Base-by-base conservation (phyloP, 2,888 invertebrate species). In the Micropterix aruncella region DNA sequence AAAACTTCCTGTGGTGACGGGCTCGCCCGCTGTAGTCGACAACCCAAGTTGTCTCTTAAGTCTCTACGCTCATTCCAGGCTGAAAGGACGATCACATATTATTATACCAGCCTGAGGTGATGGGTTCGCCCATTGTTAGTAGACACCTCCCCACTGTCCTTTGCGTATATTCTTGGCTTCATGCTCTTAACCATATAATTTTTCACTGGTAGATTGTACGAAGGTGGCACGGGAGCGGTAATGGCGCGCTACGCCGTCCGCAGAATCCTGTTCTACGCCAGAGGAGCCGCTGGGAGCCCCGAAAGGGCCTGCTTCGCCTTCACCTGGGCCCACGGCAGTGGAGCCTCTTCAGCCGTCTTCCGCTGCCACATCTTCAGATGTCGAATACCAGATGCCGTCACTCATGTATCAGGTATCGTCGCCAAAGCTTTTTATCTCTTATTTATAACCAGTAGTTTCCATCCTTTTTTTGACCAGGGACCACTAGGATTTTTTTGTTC, bases 311-410 rank as follows among this genome's bases (percentile, higher is more conserved):
- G 97, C 65, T 97, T 97, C 70, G 96, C 96, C 5, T 96, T 97
- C 66, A 96, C 96, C 0, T 95, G 93, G 82, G 87, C 93, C 41
- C 92, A 93, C 60, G 94, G 94, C 1, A 90, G 91, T 55, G 84
- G 84, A 19, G 79, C 80, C 53, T 89, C 90, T 64, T 82, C 85
- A 1, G 84, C 90, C 40, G 83, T 95, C 49, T 95, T 94, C 63
- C 90, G 95, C 64, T 97, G 97, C 70, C 96, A 97, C 69, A 92
- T 94, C 41, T 99, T 97, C 69, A 79, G 94, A 46, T 96, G 95
- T 65, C 90, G 92, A 61, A 87, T 91, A 58, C 84, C 88, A 18
- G 94, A 95, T 62, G 93, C 93, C 36, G 94, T 95, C 57, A 79
- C 72, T 46, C 77, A 82, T 62, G 82, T 83, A 41, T 82, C 81